A percentile compares a stretch with the other conserved stretches of the same genome.
phyloP scores from a whole-genome alignment of 2,113 vertebrate species.

The Colossoma macropomum region DNA sequence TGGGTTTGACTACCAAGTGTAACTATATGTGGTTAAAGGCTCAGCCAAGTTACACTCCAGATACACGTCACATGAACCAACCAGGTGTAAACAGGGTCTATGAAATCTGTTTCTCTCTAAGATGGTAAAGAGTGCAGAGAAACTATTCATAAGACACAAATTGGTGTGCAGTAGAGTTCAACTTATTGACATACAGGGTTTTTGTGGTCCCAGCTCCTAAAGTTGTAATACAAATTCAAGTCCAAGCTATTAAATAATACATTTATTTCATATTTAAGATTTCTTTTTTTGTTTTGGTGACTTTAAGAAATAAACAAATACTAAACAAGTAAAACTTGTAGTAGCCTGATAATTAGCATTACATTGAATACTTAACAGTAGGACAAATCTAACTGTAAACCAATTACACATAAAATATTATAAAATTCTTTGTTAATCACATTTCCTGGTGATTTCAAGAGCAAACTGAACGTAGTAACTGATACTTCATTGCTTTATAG shows the following conservation, averaged over 20 bases:
- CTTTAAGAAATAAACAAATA: slow-evolving; percentile 15
- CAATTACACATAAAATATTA: not conserved
- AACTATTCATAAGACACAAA: slow-evolving; percentile 49
- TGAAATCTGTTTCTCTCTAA: not conserved
- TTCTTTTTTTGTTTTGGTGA: not conserved
- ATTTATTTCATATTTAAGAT: not conserved
- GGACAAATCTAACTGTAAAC: not conserved
- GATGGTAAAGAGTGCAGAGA: slow-evolving; percentile 29
- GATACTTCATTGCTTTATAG: slow-evolving; percentile 6
- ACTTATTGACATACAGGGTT: not conserved
- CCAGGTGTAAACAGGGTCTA: too few species aligned
- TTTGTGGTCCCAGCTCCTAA: slow-evolving; percentile 40
- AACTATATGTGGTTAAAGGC: too few species aligned
- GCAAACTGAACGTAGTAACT: slow-evolving; percentile 9
- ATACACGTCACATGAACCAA: too few species aligned
- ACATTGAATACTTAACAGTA: slow-evolving; percentile 23
- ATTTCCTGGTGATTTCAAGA: not conserved
- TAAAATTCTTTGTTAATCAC: slow-evolving; percentile 13
- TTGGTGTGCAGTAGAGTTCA: slow-evolving; percentile 42
- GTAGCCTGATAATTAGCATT: slow-evolving; percentile 3
- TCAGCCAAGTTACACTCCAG: too few species aligned
- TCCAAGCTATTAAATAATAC: slow-evolving; percentile 8
- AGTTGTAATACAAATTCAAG: slow-evolving; percentile 31
- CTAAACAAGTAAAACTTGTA: slow-evolving; percentile 15
- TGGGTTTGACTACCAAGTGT: too few species aligned